Conservation (phyloP, 2,797 vertebrate species). For the Knipowitschia caucasica region DNA sequence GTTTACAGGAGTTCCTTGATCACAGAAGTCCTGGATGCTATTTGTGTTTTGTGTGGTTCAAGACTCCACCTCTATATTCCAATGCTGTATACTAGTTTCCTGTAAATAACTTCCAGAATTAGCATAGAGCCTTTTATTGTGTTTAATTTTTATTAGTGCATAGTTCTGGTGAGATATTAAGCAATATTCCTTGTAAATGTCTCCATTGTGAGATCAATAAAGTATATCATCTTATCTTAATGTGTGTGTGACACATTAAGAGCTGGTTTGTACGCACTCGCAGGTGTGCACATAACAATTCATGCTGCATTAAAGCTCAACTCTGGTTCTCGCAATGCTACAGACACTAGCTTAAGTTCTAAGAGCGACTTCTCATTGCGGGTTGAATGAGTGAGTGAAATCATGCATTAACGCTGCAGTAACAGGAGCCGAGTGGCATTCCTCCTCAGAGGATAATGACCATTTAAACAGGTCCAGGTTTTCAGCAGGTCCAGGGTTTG, state of each 20-base stretch:
- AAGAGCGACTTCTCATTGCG: slow-evolving; percentile 39
- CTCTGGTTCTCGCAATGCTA: slow-evolving; percentile 42
- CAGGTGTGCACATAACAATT: background rate
- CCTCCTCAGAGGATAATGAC: slow-evolving; percentile 11
- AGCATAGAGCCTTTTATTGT: slow-evolving; percentile 49
- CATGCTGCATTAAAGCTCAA: background rate
- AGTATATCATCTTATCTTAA: too few relatives aligned
- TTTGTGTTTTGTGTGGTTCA: slow-evolving; percentile 45
- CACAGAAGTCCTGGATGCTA: slow-evolving; percentile 34
- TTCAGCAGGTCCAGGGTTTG: slow-evolving; percentile 29
- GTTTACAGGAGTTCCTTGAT: slow-evolving; percentile 14
- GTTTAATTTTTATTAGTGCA: background rate
- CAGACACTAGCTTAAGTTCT: slow-evolving; percentile 55
- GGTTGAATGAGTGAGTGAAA: slow-evolving; percentile 68
- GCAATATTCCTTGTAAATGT: too few relatives aligned
- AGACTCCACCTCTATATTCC: slow-evolving; percentile 48
- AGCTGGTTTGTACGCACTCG: background rate
- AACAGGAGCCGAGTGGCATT: slow-evolving; percentile 62
- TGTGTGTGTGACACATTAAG: background rate
- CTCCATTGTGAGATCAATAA: too few relatives aligned
- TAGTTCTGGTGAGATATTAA: background rate
- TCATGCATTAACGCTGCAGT: slow-evolving; percentile 75
- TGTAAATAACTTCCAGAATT: slow-evolving; percentile 35
- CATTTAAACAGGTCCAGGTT: slow-evolving; percentile 42
- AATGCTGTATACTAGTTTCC: slow-evolving; percentile 19